Percentiles rank a stretch among this genome's conserved stretches.
Evolutionary conservation across 35 echinoderm and acorn worm genomes (phyloP).

Genomic region (Ophiothrix spiculata): DNA sequence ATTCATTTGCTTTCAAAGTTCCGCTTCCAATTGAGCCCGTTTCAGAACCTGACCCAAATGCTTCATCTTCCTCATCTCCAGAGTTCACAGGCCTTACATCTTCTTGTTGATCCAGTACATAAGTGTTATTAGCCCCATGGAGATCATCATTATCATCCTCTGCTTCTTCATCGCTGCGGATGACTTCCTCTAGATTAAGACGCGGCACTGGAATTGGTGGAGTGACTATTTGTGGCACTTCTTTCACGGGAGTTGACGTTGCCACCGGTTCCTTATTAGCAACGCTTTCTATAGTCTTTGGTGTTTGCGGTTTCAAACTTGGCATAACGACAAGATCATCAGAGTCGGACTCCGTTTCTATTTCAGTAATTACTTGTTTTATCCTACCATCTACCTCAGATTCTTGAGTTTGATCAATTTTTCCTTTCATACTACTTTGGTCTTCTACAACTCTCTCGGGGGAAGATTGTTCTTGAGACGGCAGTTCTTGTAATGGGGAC

Average conservation of each 20-base stretch:
- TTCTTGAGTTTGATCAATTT: background rate
- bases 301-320: too few relatives aligned
- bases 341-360: background rate
- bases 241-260: background rate
- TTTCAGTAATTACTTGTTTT: conserved; percentile 1
- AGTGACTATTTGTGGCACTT: too few relatives aligned
- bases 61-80: background rate
- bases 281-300: too few relatives aligned
- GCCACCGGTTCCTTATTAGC: background rate
- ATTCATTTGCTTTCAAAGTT: background rate
- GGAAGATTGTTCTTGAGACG: background rate
- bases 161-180: conserved; percentile 11
- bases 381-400: background rate
- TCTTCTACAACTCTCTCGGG: background rate
- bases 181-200: background rate
- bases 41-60: background rate
- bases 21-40: background rate
- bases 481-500: background rate
- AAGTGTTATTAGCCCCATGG: background rate
- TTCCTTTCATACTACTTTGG: background rate
- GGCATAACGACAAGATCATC: conserved; percentile 22
- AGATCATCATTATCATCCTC: conserved; percentile 30
- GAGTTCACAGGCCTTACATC: too few relatives aligned
- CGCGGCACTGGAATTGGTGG: too few relatives aligned
- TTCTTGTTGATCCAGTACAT: background rate